A percentile compares a stretch with the other conserved stretches of the same genome.
phyloP scores from a whole-genome alignment of 2,797 vertebrate genomes.

The Amblyraja radiata region DNA sequence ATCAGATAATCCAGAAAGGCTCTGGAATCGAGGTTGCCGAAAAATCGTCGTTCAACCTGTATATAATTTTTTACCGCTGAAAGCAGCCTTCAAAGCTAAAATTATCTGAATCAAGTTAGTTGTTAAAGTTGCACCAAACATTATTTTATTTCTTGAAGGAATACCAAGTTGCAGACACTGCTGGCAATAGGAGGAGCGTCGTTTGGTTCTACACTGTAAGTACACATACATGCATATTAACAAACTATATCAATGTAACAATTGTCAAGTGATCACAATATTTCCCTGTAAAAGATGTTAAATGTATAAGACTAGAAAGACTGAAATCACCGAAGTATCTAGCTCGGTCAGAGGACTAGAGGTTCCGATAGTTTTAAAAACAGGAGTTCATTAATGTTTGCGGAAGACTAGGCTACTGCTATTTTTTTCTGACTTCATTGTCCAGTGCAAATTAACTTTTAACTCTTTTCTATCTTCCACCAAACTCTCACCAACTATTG shows the following conservation, averaged over 20 bases:
- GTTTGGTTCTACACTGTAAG: not conserved
- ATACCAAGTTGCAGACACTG: not conserved
- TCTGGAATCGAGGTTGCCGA: too few species aligned
- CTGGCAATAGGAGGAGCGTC: not conserved
- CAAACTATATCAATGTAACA: not conserved
- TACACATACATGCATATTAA: not conserved
- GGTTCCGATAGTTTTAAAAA: not conserved
- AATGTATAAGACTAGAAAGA: not conserved
- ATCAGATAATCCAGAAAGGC: too few species aligned
- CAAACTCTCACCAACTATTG: too few species aligned
- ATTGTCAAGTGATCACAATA: not conserved
- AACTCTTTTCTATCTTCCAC: too few species aligned
- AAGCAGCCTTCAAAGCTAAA: not conserved
- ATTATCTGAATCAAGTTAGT: not conserved
- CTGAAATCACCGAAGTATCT: not conserved
- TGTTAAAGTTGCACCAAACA: not conserved
- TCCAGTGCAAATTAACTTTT: too few species aligned
- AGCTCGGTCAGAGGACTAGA: not conserved
- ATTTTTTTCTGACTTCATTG: too few species aligned
- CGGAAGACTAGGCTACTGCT: not conserved
- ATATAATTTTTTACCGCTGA: not conserved
- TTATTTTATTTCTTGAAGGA: slow-evolving; percentile 7
- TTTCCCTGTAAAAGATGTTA: not conserved
- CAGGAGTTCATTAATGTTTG: not conserved
- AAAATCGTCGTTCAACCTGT: not conserved